Base-by-base conservation (phyloP, 2,113 vertebrate species). In the Lepus americanus region DNA sequence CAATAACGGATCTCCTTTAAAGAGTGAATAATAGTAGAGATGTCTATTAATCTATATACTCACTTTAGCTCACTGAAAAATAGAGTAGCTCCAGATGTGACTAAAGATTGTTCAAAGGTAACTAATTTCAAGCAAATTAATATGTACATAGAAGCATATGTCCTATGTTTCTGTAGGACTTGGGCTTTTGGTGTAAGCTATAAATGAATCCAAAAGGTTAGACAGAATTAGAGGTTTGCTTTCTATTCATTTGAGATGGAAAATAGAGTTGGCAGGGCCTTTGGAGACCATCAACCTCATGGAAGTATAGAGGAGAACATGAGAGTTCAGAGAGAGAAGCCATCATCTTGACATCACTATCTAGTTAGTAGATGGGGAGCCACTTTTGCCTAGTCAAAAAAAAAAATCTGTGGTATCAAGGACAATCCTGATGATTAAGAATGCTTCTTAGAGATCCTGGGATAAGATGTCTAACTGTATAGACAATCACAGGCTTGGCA, bases 1-100 rank as follows among this genome's bases (percentile, higher is more conserved):
- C 85, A 90, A 63, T 66, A 69, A 82, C 69, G 64, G 22, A 74
- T 93, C 29, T 17, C 20, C 86, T 95, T 95, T 64, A 79, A 96
- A 64, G 25, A 77, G 9, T 70, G 51, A 83, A 67, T n/a, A 14
- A 84, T 11, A 87, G 19, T 20, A 80, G 39, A 91, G 67, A 53
- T 93, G 53, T 80, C 67, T 4, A 49, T 66, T 92, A 82, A 89
- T 66, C 36, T 93, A 64, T 70, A 87, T 29, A 79, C 27, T 90
- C 29, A 83, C 14, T 83, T 89, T 83, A 76, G 22, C 74, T 94
- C 76, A 90, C 39, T 82, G 63, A 12, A 94, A 83, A 76, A 89
- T 70, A 89, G 69, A 69, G 13, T 87, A 39, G 78, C 12, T 95
- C 10, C 39, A 92, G 76, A 80, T 77, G 33, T 70, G 59, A 79